Base-by-base conservation (phyloP, 2,113 vertebrate genomes). In the Lepus americanus region DNA sequence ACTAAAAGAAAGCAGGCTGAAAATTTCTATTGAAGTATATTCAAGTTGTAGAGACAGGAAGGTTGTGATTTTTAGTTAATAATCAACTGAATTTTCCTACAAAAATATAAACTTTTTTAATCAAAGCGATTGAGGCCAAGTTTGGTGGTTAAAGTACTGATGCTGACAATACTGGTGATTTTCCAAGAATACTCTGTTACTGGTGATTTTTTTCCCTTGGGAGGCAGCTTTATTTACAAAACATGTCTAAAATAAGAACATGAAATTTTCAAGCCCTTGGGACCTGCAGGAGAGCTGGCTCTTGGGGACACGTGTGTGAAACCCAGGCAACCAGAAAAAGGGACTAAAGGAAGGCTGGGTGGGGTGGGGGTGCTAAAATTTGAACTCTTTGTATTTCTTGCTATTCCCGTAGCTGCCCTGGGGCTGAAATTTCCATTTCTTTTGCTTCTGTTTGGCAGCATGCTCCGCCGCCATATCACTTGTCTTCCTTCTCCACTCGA, bases 391-490 rank as follows among this genome's bases (percentile, higher is more conserved):
- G 96, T 99, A 99, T 96, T 99, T 99, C 98, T 99, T 99, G 95
- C 98, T 99, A 0, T 99, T 99, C 0, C 98, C 97, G 10, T 99
- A 96, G 1, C 98, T 99, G 96, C 99, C 99, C 96, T 99, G 99
- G 0, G 99, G 99, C 94, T 99, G 99, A 9, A 99, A 99, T 97
- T 99, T 99, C 96, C 99, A 98, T 96, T 99, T 99, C 97, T 99
- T 99, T 98, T 99, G 99, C 99, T 99, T 99, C 98, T 99, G 99
- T 92, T 99, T 99, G 95, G 99, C 99, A 0, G 99, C 99, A 2
- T 99, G 99, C 82, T 99, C 99, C 0, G 99, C 99, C 98, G 99
- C 99, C 99, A 99, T 99, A 98, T 99, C 99, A 10, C 99, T 99
- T 97, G 97, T 99, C 99, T 95, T 99, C 99, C 85, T 99, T 99